These are phyloP conservation scores for Tonatia bakeri DNA, from an alignment of 2,113 vertebrate species.

Conservation along the genomic window DNA sequence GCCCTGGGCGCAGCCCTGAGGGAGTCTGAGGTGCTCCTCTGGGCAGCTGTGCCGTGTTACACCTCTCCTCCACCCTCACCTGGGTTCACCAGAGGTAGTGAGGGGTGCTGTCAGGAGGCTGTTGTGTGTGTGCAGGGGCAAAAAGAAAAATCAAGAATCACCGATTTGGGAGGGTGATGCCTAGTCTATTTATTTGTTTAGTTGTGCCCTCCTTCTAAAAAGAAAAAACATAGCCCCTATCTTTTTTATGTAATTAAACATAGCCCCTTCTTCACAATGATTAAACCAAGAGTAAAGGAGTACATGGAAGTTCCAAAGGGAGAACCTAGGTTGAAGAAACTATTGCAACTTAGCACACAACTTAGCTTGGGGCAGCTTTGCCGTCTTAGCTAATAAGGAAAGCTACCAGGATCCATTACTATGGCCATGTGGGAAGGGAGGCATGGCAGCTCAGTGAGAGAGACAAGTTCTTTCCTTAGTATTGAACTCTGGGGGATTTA, in stretches of 20 bases:
- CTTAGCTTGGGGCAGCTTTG: not conserved
- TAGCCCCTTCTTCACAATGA: not conserved
- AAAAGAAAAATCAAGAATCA: not conserved
- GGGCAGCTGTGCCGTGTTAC: not conserved
- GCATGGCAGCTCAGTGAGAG: not conserved
- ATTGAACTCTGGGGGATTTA: not conserved
- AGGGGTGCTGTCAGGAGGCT: not conserved
- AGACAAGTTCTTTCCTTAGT: not conserved
- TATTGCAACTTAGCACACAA: not conserved
- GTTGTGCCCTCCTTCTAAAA: not conserved
- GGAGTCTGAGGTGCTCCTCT: not conserved
- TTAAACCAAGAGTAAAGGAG: not conserved
- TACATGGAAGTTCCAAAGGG: not conserved
- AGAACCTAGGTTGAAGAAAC: not conserved
- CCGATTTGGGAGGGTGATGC: not conserved
- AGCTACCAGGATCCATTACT: not conserved
- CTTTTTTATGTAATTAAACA: not conserved
- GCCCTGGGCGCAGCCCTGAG: not conserved
- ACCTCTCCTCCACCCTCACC: too few relatives aligned
- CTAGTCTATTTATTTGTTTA: not conserved
- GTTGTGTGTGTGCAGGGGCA: not conserved
- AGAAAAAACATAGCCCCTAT: too few relatives aligned
- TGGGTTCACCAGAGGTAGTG: rapidly evolving
- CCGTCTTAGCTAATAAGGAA: not conserved
- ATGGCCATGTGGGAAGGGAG: not conserved